Evolutionary conservation across 2,113 vertebrate species (phyloP).

Genomic region (Urocolius indicus): DNA sequence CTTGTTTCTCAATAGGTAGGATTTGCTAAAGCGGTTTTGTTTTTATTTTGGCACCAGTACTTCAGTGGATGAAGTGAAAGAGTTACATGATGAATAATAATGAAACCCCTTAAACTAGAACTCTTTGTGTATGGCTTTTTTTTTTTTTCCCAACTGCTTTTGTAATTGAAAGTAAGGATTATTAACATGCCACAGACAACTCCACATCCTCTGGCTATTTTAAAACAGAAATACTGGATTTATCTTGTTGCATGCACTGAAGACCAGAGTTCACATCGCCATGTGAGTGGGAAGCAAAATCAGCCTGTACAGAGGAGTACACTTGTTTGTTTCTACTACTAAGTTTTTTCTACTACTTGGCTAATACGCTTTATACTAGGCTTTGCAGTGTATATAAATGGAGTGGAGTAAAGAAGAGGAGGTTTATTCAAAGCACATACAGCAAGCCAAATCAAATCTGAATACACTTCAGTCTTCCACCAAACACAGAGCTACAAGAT

Average conservation of each 20-base stretch:
- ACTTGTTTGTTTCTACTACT: conserved; percentile 2
- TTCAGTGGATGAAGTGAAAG: conserved; percentile 22
- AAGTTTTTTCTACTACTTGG: conserved; percentile 7
- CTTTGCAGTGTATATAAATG: background rate
- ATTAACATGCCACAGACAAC: conserved; percentile 58
- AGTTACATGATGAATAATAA: conserved; percentile 68
- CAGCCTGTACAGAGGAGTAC: background rate
- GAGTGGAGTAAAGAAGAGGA: background rate
- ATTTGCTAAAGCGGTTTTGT: conserved; percentile 30
- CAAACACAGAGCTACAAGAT: background rate
- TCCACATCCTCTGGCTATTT: conserved; percentile 38
- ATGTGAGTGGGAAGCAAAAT: conserved; percentile 4
- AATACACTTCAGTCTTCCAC: conserved; percentile 5
- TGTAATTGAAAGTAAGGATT: conserved; percentile 49
- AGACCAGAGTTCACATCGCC: background rate
- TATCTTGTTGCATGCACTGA: conserved; percentile 17
- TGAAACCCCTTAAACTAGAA: conserved; percentile 48
- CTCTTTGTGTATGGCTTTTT: conserved; percentile 50
- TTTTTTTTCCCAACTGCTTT: conserved; percentile 38
- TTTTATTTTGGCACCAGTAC: conserved; percentile 15
- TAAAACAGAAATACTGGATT: conserved; percentile 44
- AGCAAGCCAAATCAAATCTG: conserved; percentile 21
- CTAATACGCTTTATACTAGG: background rate
- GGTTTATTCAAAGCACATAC: conserved; percentile 23
- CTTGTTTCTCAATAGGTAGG: conserved; percentile 43